Base-by-base conservation (phyloP, 37 sponge, comb jelly and placozoan species). In the Bolinopsis microptera region DNA sequence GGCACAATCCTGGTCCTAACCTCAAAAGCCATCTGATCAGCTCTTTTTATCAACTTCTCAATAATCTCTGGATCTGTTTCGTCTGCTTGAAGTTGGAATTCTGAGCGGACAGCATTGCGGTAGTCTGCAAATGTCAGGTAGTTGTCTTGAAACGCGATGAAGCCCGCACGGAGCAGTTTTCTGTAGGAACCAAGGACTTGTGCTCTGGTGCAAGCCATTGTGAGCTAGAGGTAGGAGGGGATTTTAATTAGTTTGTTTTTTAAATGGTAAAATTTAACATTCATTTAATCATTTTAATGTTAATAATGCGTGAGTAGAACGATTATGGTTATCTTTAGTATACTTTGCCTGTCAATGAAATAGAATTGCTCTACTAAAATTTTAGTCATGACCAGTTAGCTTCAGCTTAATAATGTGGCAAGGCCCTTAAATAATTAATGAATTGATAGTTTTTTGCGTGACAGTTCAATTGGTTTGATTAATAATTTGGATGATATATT, bases 101-200 rank as follows among this genome's bases (percentile, higher is more conserved):
- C 90, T 27, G 90, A 36, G 26, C 90, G 41, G 24, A 86, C 90
- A 2, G 90, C 90, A 2, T 86, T 39, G 25, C 61, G 25, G 61
- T 86, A 86, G 41, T 86, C 61, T 22, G 1, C 24, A 27, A 86
- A 86, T 39, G 90, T 38, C 1, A 38, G 48, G 41, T 39, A 41
- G 30, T 86, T 27, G 61, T 41, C 35, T 23, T 86, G 34, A 27
- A 86, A 86, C 30, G 90, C 90, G 3, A 86, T 48, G 61, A 36
- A 34, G 0, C 90, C 90, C 0, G 90, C 90, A 16, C 35, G 32
- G 26, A 86, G n/a, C 1, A 86, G 90, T 3, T 22, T 2, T 13
- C 90, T 24, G 61, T 86, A 86, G 13, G 90, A 38, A 48, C 61
- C 90, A 13, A 86, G 41, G n/a, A 86, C 90, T n/a, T 38, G 90